Evolutionary conservation across 2,113 vertebrate species (phyloP).

Genomic region (Typhlomys cinereus): DNA sequence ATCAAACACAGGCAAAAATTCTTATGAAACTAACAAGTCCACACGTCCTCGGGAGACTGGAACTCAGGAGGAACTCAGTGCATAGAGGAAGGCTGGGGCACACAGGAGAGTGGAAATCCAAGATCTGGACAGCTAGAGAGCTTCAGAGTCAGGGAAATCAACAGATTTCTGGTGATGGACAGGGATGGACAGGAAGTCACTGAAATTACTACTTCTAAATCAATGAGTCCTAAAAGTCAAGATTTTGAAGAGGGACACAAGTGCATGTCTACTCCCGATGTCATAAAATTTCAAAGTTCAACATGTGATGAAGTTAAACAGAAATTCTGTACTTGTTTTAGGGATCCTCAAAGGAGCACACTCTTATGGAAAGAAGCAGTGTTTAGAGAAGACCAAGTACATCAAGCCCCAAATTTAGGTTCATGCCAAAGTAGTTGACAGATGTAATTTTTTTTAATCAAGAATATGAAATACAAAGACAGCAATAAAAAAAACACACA

Average conservation of each 20-base stretch:
- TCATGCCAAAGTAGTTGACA: too few relatives aligned
- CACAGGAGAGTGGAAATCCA: not conserved
- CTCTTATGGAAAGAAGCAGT: not conserved
- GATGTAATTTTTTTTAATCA: too few relatives aligned
- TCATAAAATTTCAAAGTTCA: not conserved
- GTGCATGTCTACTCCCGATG: not conserved
- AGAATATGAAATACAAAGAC: not conserved
- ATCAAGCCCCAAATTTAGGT: rapidly evolving
- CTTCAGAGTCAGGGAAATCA: not conserved
- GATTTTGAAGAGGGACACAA: not conserved
- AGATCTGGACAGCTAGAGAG: not conserved
- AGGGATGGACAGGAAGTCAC: not conserved
- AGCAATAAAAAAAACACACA: not conserved
- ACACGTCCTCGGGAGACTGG: not conserved
- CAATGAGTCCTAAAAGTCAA: not conserved
- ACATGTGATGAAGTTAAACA: not conserved
- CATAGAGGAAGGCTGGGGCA: not conserved
- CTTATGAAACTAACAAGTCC: not conserved
- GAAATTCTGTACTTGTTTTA: not conserved
- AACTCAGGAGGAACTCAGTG: too few relatives aligned
- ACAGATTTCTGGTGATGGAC: not conserved
- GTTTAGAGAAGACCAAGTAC: not conserved
- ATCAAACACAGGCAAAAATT: not conserved
- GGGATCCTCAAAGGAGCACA: not conserved
- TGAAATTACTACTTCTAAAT: not conserved